Evolutionary conservation across 2,888 invertebrate species (phyloP).

Genomic region (Epirrhoe alternata): DNA sequence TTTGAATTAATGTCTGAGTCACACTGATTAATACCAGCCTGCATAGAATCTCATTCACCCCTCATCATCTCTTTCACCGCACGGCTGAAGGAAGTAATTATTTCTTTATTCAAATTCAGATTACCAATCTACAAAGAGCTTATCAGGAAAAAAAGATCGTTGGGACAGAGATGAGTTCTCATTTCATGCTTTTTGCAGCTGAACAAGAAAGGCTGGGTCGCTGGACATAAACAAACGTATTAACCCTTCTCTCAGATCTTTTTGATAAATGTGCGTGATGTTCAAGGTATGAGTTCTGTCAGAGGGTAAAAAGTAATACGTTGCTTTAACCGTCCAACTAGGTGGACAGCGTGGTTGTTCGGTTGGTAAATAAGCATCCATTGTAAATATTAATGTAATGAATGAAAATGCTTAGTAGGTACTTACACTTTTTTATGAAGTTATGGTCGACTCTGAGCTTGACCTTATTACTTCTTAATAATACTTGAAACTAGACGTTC

Average conservation of each 20-base stretch:
- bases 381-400: too few relatives aligned
- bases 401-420: too few relatives aligned
- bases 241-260: slow-evolving; percentile 2
- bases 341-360: too few relatives aligned
- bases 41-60: slow-evolving; percentile 23
- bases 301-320: background rate
- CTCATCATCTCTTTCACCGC: slow-evolving; percentile 11
- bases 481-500: too few relatives aligned
- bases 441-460: too few relatives aligned
- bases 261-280: background rate
- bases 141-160: slow-evolving; percentile 33
- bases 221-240: background rate
- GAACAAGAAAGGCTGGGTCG: slow-evolving; percentile 6
- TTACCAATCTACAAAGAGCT: slow-evolving; percentile 37
- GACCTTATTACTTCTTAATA: too few relatives aligned
- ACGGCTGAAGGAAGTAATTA: slow-evolving; percentile 32
- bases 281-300: background rate
- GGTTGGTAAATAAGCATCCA: too few relatives aligned
- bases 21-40: background rate
- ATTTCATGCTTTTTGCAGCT: slow-evolving; percentile 21
- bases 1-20: background rate
- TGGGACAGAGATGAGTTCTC: slow-evolving; percentile 33
- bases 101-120: slow-evolving; percentile 36
- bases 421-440: too few relatives aligned
- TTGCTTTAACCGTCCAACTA: too few relatives aligned